Base-by-base conservation (phyloP, 2,888 invertebrate species). In the Rhagonycha fulva region DNA sequence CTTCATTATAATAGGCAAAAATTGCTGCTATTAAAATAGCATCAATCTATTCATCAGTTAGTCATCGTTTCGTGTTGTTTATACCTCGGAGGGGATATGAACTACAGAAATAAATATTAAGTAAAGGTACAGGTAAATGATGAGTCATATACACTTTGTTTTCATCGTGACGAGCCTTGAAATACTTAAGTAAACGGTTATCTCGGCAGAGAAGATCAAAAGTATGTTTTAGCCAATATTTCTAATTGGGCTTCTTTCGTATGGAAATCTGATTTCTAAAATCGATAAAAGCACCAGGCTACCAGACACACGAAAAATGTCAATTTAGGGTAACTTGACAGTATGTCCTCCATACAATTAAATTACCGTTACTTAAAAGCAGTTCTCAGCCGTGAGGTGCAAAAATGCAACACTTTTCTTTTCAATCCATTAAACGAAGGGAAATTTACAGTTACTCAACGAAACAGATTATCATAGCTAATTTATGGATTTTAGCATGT, bases 1-100 rank as follows among this genome's bases (percentile, higher is more conserved):
- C 28, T 28, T 28, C 28, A 28, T 28, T 9, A 28, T 47, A n/a
- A 7, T n/a, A 3, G 47, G 47, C 47, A n/a, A 47, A 47, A 47
- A 47, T 7, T 47, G 62, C 61, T 61, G 61, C 62, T 60, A 72
- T 72, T 72, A 72, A 70, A 72, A 67, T 72, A 72, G 14, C 66
- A 67, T 72, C 24, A 62, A 47, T 63, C 14, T 71, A 71, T 32
- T 71, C 71, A 71, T 71, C 66, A 11, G 67, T 72, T 72, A 72
- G 71, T 72, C 71, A 72, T 66, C 30, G 28, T 30, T 67, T 72
- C 63, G 63, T 67, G 71, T 66, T 62, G 71, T 72, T 72, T 71
- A 23, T 66, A n/a, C 63, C 19, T 14, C 32, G 67, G n/a, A 60
- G 24, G 67, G 63, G 71, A 47, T 63, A 26, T 24, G n/a, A 47